Conservation (phyloP, 2,113 vertebrate genomes). For the Xiphophorus hellerii region DNA sequence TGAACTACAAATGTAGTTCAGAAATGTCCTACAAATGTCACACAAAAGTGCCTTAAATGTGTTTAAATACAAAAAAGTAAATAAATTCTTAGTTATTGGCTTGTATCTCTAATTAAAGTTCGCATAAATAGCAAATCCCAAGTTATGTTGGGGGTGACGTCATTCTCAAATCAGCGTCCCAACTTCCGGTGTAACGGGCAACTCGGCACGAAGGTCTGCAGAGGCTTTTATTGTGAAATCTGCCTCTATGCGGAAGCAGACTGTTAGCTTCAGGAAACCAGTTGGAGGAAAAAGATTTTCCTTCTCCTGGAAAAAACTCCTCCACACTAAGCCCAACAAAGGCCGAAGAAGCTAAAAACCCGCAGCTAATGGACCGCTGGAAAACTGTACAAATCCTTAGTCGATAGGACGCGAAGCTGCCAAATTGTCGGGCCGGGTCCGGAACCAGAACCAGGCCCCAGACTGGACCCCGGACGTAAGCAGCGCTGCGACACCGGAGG, state of each 20-base stretch:
- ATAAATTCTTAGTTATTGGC: too few species aligned
- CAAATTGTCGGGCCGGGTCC: conserved; percentile 31
- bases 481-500: conserved; percentile 53
- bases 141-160: not conserved
- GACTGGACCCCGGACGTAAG: conserved; percentile 33
- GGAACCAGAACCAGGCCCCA: conserved; percentile 59
- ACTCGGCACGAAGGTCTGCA: not conserved
- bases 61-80: too few species aligned
- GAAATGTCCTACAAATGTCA: too few species aligned
- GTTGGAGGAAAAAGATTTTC: conserved; percentile 41
- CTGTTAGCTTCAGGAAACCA: conserved; percentile 56
- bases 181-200: not conserved
- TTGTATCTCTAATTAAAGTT: too few species aligned
- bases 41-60: too few species aligned
- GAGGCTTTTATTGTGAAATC: conserved; percentile 49
- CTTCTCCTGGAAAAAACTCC: conserved; percentile 42
- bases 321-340: not conserved
- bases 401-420: conserved; percentile 24
- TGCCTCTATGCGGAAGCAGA: conserved; percentile 34
- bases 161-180: not conserved
- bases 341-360: not conserved
- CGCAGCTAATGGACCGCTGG: conserved; percentile 28
- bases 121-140: too few species aligned
- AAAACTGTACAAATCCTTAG: not conserved
- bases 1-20: too few species aligned